Percentiles rank a stretch among this genome's conserved stretches.
Conservation (phyloP, 2,113 vertebrate genomes). For the Platichthys stellatus region DNA sequence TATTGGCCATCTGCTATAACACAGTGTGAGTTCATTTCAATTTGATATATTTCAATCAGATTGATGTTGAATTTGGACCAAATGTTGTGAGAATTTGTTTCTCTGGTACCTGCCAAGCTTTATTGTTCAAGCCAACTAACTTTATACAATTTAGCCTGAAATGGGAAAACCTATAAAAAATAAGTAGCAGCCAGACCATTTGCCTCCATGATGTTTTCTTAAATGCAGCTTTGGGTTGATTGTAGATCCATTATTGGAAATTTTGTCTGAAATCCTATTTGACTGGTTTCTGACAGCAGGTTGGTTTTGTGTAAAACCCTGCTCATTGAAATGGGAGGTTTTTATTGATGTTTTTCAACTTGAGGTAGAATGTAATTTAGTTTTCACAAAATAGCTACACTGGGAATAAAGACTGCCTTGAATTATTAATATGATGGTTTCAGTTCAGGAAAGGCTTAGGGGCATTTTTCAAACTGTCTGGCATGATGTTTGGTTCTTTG, state of each 20-base stretch:
- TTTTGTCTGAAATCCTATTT: neutral
- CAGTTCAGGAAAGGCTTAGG: neutral
- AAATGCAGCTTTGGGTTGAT: too few relatives aligned
- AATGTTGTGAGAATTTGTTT: neutral
- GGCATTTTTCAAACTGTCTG: slow-evolving; percentile 7
- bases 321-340: neutral
- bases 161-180: neutral
- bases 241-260: too few relatives aligned
- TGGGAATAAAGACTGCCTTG: slow-evolving; percentile 4
- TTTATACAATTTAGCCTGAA: too few relatives aligned
- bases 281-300: neutral
- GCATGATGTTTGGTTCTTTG: neutral
- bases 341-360: neutral
- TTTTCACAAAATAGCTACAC: slow-evolving; percentile 8
- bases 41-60: neutral
- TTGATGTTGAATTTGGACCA: neutral
- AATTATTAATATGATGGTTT: slow-evolving; percentile 12
- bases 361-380: slow-evolving; percentile 4
- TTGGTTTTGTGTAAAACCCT: neutral
- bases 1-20: neutral
- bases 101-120: neutral
- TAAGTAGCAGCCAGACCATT: too few relatives aligned
- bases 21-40: slow-evolving; percentile 1
- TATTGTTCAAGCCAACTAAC: too few relatives aligned
- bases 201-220: too few relatives aligned